A percentile compares a stretch with the other conserved stretches of the same genome.
Evolutionary conservation across 1,140 invertebrate genomes (phyloP).

Genomic region (Drosophila orena): DNA sequence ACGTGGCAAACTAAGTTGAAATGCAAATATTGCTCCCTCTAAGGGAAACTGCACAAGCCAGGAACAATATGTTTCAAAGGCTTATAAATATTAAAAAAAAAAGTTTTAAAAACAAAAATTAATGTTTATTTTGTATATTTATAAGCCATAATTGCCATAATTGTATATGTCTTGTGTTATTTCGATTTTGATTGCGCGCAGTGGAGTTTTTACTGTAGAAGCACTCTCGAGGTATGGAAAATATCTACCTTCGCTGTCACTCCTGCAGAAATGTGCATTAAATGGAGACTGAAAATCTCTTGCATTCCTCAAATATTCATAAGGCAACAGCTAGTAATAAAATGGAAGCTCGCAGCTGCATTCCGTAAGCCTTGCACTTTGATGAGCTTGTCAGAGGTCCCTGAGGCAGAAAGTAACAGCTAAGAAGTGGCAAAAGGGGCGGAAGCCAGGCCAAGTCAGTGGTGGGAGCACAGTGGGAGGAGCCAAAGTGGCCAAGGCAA

Average conservation of each 20-base stretch:
- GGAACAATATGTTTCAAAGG: no score
- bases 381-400: constrained; percentile 46
- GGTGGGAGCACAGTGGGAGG: constrained; percentile 8
- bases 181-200: not conserved
- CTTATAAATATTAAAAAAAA: no score
- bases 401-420: not conserved
- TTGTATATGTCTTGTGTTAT: no score
- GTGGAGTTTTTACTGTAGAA: constrained; percentile 5
- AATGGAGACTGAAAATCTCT: constrained; percentile 24
- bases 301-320: constrained; percentile 32
- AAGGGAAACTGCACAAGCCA: no score
- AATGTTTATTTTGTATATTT: no score
- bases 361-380: constrained; percentile 2
- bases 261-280: constrained; percentile 40
- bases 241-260: constrained; percentile 31
- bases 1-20: not conserved
- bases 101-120: no score
- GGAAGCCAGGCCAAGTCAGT: constrained; percentile 4
- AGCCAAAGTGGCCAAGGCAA: constrained; percentile 15
- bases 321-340: constrained; percentile 37
- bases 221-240: constrained; percentile 4
- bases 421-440: not conserved
- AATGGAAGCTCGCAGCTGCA: constrained; percentile 25
- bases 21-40: constrained; percentile 6
- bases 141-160: no score